These are phyloP conservation scores for Hydrolagus colliei DNA, from an alignment of 2,797 vertebrate genomes.

Conservation along the genomic window DNA sequence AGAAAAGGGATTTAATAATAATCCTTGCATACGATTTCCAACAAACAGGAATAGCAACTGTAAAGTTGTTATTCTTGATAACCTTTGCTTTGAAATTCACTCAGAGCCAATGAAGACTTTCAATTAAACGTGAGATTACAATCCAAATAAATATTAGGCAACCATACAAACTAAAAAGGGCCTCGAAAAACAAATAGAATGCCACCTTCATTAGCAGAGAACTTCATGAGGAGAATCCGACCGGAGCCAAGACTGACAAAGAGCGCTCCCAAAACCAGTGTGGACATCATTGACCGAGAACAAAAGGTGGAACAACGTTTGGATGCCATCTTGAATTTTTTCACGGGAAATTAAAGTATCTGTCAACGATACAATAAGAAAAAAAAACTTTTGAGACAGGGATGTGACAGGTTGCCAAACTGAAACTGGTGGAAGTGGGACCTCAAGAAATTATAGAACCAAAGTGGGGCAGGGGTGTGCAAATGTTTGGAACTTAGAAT, in stretches of 20 bases:
- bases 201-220: conserved; percentile 81
- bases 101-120: too few species aligned
- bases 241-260: conserved; percentile 78
- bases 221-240: conserved; percentile 85
- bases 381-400: not conserved
- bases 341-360: not conserved
- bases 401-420: not conserved
- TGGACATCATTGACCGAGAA: conserved; percentile 64
- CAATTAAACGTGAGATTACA: not conserved
- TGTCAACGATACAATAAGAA: not conserved
- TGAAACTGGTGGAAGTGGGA: too few species aligned
- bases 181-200: not conserved
- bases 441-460: too few species aligned
- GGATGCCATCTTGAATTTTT: not conserved
- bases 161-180: not conserved
- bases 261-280: conserved; percentile 68
- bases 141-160: not conserved
- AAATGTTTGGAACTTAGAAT: too few species aligned
- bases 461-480: too few species aligned
- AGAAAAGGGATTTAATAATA: too few species aligned
- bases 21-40: too few species aligned
- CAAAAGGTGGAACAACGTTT: conserved; percentile 43
- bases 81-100: too few species aligned
- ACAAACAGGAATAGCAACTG: too few species aligned
- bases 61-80: too few species aligned